phyloP scores from a whole-genome alignment of 2,888 invertebrate genomes.

The Sacculina carcini region DNA sequence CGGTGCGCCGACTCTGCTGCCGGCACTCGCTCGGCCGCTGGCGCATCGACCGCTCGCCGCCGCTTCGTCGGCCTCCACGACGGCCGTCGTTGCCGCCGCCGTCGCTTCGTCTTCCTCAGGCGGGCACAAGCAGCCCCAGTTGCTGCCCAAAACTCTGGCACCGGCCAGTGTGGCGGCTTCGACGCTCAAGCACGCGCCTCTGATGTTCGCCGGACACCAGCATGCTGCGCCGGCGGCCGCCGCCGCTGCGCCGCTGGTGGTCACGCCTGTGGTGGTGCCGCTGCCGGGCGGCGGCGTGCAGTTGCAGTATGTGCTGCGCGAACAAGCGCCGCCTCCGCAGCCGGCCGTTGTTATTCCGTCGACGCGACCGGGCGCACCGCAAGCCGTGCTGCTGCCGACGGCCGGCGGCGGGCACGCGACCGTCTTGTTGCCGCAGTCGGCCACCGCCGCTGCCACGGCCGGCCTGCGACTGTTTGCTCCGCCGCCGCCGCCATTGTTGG shows the following conservation, averaged over 20 bases:
- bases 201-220: background rate
- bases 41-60: too few species aligned
- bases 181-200: background rate
- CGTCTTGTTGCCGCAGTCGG: background rate
- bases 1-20: background rate
- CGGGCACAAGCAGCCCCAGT: background rate
- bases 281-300: background rate
- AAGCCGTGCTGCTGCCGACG: background rate
- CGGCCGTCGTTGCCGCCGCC: background rate
- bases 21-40: too few species aligned
- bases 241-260: background rate
- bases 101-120: background rate
- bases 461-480: background rate
- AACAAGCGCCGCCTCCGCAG: background rate
- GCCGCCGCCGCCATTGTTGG: background rate
- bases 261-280: background rate
- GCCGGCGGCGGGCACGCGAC: constrained; percentile 1
- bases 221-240: background rate
- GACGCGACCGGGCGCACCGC: background rate
- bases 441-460: background rate
- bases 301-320: background rate
- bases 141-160: constrained; percentile 2
- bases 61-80: too few species aligned
- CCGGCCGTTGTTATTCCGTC: background rate
- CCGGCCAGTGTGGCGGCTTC: background rate